Evolutionary conservation across 2,888 invertebrate genomes (phyloP), one percentile per base, ranked within the genome.

Genomic region (Tupiocoris notatus): DNA sequence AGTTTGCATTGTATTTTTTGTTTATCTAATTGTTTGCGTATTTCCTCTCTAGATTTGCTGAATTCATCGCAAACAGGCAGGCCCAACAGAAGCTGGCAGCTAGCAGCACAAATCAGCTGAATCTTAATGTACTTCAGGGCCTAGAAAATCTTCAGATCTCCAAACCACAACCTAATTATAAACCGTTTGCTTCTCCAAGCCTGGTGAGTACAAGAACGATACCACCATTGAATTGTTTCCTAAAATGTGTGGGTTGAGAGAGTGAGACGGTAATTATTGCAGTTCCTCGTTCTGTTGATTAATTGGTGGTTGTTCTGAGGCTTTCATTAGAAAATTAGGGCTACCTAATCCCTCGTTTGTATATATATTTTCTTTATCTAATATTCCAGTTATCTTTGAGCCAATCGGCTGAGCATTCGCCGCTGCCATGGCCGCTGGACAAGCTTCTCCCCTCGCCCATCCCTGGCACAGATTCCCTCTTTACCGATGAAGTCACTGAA

Each of bases 371-470:
- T 24, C n/a, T n/a, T n/a, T n/a, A n/a, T n/a, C n/a, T n/a, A n/a
- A n/a, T n/a, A n/a, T 61, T 61, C 1, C 71, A 71, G 71, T 39
- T 61, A n/a, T 39, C 59, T 17, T 25, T 71, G 12, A 23, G 2
- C n/a, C 71, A 71, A 25, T 62, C 57, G n/a, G 67, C 61, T 0
- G 71, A 71, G 6, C 71, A 59, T 12, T 17, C 71, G 25, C 21
- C 21, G 22, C 61, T 59, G 24, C 67, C 67, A n/a, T 67, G 67
- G 67, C 67, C 67, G 3, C 61, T 71, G 18, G 62, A 71, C 71
- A 62, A 71, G 18, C 59, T 61, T 16, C 25, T 71, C 0, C 71
- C 62, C 2, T 71, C 71, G 20, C 62, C 71, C 25, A 61, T 59
- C 12, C 62, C 61, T 21, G 54, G 61, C 25, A 39, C 18, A 16